Conservation (phyloP, 2,113 vertebrate genomes). For the Upupa epops region DNA sequence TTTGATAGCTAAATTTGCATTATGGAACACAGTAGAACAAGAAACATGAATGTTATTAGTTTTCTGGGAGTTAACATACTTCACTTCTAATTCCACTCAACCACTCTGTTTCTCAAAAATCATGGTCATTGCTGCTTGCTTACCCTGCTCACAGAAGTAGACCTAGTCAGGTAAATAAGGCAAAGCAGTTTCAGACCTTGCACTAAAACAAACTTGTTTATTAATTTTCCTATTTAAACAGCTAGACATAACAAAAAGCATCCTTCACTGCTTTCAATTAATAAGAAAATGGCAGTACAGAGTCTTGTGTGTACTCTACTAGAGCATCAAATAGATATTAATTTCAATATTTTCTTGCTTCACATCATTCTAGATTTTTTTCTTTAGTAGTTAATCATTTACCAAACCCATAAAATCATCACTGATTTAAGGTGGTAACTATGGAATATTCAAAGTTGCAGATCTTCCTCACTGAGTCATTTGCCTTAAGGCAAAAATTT, state of each 20-base stretch:
- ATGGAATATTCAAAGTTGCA: not conserved
- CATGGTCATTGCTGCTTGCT: not conserved
- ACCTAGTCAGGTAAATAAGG: not conserved
- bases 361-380: not conserved
- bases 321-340: not conserved
- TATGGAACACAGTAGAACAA: slow-evolving; percentile 25
- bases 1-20: slow-evolving; percentile 48
- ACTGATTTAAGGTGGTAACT: not conserved
- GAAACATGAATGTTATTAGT: slow-evolving; percentile 25
- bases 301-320: not conserved
- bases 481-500: not conserved
- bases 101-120: not conserved
- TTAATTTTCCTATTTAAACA: slow-evolving; percentile 8
- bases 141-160: not conserved
- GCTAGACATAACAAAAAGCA: not conserved
- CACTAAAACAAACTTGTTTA: not conserved
- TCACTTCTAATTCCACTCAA: not conserved
- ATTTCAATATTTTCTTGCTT: not conserved
- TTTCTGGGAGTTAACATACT: slow-evolving; percentile 11
- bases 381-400: not conserved
- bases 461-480: not conserved
- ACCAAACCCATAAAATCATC: not conserved
- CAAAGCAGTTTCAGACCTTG: not conserved
- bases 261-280: not conserved
- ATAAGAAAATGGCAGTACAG: not conserved